These are phyloP conservation scores for Elaphurus davidianus DNA, from an alignment of 2,113 vertebrate genomes.

Conservation along the genomic window DNA sequence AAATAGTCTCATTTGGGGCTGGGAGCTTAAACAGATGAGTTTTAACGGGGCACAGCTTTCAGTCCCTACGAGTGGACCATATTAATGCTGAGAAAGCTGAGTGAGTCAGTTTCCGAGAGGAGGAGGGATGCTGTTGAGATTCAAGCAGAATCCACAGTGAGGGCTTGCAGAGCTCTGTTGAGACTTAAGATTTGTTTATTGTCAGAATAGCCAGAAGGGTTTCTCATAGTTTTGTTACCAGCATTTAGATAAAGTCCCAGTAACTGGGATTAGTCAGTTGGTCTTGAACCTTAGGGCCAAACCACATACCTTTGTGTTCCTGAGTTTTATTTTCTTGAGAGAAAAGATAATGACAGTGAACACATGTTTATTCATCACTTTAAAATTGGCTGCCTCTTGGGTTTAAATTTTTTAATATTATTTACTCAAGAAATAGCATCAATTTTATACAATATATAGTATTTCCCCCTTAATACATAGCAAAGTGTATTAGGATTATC, in stretches of 20 bases:
- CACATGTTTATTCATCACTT: conserved; percentile 60
- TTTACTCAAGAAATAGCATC: conserved; percentile 52
- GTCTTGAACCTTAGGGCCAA: conserved; percentile 10
- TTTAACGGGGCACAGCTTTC: not conserved
- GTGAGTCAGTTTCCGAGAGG: not conserved
- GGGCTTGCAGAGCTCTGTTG: not conserved
- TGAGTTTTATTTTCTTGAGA: conserved; percentile 49
- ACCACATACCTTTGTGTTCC: conserved; percentile 28
- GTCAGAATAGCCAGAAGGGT: not conserved
- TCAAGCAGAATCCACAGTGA: not conserved
- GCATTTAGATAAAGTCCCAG: not conserved
- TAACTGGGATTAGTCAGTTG: not conserved
- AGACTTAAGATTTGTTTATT: not conserved
- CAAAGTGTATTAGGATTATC: conserved; percentile 10
- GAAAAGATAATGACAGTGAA: conserved; percentile 51
- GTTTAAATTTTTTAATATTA: conserved; percentile 10
- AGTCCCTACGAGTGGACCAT: not conserved
- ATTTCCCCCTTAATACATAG: conserved; percentile 31
- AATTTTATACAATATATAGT: conserved; percentile 49
- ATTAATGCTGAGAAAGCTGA: not conserved
- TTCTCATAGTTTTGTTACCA: not conserved
- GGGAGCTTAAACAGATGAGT: not conserved
- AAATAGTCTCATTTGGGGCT: not conserved
- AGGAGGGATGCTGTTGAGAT: not conserved
- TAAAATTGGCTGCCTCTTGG: conserved; percentile 37